These are phyloP conservation scores for Danaus melanippus DNA, from an alignment of 1,140 invertebrate species.

Conservation along the genomic window DNA sequence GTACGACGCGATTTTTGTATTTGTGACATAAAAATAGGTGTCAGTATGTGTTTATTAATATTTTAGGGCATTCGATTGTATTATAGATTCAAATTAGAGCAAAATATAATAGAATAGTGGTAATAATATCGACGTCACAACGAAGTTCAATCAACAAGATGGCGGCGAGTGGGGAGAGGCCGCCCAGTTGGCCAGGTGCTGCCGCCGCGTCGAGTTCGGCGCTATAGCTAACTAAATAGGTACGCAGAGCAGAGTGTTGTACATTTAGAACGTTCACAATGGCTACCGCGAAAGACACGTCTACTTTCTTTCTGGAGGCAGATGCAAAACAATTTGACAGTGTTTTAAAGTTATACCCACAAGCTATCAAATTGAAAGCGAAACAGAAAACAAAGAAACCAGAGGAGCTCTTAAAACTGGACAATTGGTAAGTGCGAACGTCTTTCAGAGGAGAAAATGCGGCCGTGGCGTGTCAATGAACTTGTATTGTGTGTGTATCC, in stretches of 20 bases:
- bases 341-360: conserved; percentile 89
- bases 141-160: conserved; percentile 63
- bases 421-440: conserved; percentile 88
- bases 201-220: conserved; percentile 72
- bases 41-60: conserved; percentile 6
- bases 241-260: conserved; percentile 67
- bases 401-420: conserved; percentile 92
- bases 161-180: conserved; percentile 68
- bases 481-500: conserved; percentile 73
- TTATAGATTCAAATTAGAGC: conserved; percentile 13
- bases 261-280: conserved; percentile 79
- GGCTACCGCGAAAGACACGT: conserved; percentile 89
- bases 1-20: background rate
- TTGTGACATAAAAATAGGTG: background rate
- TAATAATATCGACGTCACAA: conserved; percentile 69
- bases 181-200: conserved; percentile 71
- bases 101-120: conserved; percentile 36
- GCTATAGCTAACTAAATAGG: conserved; percentile 71
- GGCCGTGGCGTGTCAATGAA: conserved; percentile 73
- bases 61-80: conserved; percentile 1
- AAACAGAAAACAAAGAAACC: conserved; percentile 91
- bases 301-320: conserved; percentile 91
- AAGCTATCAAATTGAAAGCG: conserved; percentile 89
- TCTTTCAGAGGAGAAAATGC: conserved; percentile 70
- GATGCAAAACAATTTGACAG: conserved; percentile 89